A percentile compares a stretch with the other conserved stretches of the same genome.
Evolutionary conservation across 2,113 vertebrate genomes (phyloP).

Genomic region (Ciconia stormi): DNA sequence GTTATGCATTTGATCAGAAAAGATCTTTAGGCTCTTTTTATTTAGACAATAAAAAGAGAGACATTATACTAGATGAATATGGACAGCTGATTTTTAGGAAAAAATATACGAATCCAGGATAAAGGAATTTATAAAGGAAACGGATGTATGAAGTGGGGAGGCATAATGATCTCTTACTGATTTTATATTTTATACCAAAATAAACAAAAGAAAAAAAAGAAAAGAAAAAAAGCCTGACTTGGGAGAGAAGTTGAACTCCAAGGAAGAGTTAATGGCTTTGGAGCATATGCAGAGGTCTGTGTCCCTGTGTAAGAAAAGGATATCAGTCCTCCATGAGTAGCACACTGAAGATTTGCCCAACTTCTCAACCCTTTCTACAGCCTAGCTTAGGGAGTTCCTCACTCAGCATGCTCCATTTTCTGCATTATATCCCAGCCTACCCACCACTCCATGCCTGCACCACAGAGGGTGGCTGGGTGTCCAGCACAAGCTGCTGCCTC

Average conservation of each 20-base stretch:
- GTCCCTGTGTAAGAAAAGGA: neutral
- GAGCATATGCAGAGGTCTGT: neutral
- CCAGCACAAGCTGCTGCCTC: neutral
- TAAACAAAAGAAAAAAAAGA: neutral
- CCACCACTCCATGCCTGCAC: neutral
- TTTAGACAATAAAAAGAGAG: neutral
- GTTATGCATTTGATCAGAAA: neutral
- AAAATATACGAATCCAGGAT: fast-evolving
- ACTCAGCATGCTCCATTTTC: fast-evolving
- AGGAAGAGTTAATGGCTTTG: neutral
- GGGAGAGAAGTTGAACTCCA: neutral
- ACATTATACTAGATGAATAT: neutral
- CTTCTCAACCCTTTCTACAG: neutral
- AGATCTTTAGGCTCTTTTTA: neutral
- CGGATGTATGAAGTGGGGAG: neutral
- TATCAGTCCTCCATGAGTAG: neutral
- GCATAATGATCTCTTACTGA: neutral
- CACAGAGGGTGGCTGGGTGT: neutral
- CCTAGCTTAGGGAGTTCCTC: neutral
- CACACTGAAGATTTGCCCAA: neutral
- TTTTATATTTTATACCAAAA: neutral
- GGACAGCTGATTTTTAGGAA: neutral
- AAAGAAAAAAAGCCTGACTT: neutral
- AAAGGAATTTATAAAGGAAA: neutral
- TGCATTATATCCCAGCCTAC: neutral